phyloP scores from a whole-genome alignment of 2,113 vertebrate genomes.

The Aspiorhynchus laticeps region DNA sequence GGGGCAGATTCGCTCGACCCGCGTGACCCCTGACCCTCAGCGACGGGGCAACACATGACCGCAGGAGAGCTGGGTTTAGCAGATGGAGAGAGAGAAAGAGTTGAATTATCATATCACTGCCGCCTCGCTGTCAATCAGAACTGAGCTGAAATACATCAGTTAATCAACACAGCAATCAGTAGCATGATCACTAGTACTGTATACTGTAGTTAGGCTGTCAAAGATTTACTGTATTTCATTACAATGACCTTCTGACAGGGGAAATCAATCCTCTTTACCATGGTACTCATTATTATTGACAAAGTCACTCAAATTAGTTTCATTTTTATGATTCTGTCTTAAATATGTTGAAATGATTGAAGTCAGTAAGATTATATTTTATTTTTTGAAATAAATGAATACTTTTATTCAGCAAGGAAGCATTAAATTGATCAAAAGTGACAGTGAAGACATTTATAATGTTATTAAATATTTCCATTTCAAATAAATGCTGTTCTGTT shows the following conservation, averaged over 20 bases:
- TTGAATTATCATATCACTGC: constrained; percentile 66
- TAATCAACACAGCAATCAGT: not conserved
- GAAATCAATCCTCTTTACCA: constrained; percentile 58
- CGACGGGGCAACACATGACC: not conserved
- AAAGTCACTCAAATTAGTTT: too few species aligned
- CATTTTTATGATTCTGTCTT: too few species aligned
- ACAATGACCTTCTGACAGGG: constrained; percentile 23
- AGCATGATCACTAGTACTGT: not conserved
- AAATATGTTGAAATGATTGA: too few species aligned
- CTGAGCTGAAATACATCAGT: not conserved
- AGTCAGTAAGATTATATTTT: too few species aligned
- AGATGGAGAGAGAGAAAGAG: not conserved
- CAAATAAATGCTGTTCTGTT: too few species aligned
- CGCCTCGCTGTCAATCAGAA: constrained; percentile 60
- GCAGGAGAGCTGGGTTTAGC: constrained; percentile 53
- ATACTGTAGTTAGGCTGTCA: not conserved
- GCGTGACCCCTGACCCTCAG: constrained; percentile 11
- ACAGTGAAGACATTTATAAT: too few species aligned
- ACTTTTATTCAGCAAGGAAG: too few species aligned
- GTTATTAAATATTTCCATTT: too few species aligned
- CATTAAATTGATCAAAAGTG: too few species aligned
- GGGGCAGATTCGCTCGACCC: constrained; percentile 62
- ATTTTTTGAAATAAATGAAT: too few species aligned
- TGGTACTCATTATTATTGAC: not conserved
- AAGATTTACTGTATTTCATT: not conserved